Evolutionary conservation across 2,113 vertebrate species (phyloP), one percentile per base, ranked within the genome.

Genomic region (Elachura formosa): DNA sequence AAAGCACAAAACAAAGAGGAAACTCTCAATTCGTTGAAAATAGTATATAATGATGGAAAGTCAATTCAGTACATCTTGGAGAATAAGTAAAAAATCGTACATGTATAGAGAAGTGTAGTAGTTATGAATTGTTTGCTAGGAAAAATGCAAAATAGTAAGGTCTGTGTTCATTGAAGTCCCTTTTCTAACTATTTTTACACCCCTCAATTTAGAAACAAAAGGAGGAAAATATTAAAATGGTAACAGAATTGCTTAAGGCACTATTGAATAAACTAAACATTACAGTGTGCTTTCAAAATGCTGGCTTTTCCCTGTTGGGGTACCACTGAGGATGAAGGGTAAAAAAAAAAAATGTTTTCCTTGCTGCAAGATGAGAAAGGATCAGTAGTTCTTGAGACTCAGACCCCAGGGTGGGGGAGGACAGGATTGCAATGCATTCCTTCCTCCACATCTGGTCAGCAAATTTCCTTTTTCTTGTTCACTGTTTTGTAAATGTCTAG

Each of bases 351-450:
- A 62, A 18, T 77, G 6, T 59, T 76, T 52, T 73, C 23, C 14
- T 76, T 81, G 26, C 55, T 85, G 16, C 29, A 58, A 34, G 59
- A 41, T 51, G 29, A 55, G 41, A 54, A 61, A 29, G 63, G 33
- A 64, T 67, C 49, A 26, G 3, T 36, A 45, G 18, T 29, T 87
- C 51, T 51, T 40, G n/a, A 33, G 72, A 84, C 31, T 28, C 6
- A 4, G 59, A 45, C 62, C 12, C 4, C 1, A 3, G 21, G 3
- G 6, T 68, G 48, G 23, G n/a, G n/a, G n/a, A n/a, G n/a, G n/a
- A n/a, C n/a, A n/a, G n/a, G n/a, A n/a, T 83, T 91, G 36, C 0
- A 5, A n/a, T 41, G 31, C 29, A 13, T 89, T 84, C 45, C 15
- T 91, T 82, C 23, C 6, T 56, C 73, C 16, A 17, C 33, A 46